These are phyloP conservation scores for Hippoglossus hippoglossus DNA, from an alignment of 2,797 vertebrate genomes.

Conservation along the genomic window DNA sequence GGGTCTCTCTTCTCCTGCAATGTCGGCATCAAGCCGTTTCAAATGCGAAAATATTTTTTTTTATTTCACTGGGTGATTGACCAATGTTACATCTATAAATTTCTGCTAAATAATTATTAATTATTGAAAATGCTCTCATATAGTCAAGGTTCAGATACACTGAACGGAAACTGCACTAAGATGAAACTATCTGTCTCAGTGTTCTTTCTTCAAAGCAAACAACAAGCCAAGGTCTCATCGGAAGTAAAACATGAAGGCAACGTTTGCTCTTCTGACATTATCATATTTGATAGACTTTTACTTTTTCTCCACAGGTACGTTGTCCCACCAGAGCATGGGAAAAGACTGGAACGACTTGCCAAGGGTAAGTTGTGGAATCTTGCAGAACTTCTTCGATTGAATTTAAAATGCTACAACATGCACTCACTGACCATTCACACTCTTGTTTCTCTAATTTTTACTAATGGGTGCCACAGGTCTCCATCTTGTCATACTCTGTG, in stretches of 20 bases:
- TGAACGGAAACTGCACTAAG: too few relatives aligned
- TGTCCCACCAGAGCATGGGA: conserved; percentile 96
- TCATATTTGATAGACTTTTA: not conserved
- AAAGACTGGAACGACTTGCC: conserved; percentile 93
- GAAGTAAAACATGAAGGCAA: not conserved
- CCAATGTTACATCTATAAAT: too few relatives aligned
- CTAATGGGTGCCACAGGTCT: not conserved
- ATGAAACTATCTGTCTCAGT: too few relatives aligned
- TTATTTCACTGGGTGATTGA: too few relatives aligned
- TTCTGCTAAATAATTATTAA: too few relatives aligned
- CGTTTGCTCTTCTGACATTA: not conserved
- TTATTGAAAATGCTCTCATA: too few relatives aligned
- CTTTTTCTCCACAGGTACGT: conserved; percentile 87
- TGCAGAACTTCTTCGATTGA: not conserved
- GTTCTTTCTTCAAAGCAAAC: not conserved
- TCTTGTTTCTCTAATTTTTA: not conserved
- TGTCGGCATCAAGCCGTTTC: too few relatives aligned
- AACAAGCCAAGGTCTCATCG: not conserved
- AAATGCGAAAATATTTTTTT: too few relatives aligned
- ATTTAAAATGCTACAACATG: not conserved
- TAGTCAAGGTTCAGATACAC: too few relatives aligned
- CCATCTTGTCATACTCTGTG: not conserved
- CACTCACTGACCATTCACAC: not conserved
- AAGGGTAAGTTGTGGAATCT: conserved; percentile 86
- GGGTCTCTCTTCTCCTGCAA: too few relatives aligned